Conservation (phyloP, 2,113 vertebrate species). For the Papio anubis region DNA sequence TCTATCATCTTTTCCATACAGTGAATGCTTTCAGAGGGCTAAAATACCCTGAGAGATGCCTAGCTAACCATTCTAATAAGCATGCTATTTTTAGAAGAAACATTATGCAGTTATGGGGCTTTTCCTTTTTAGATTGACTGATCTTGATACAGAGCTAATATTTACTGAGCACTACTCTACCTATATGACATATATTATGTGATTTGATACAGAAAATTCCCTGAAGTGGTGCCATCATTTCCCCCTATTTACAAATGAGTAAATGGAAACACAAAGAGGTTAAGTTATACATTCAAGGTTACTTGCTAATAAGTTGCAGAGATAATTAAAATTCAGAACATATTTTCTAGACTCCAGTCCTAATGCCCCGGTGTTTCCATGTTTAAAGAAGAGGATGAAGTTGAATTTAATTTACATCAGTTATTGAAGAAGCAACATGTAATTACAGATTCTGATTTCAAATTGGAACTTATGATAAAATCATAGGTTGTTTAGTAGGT, state of each 20-base stretch:
- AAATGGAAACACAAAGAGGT: neutral
- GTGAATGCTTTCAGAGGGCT: neutral
- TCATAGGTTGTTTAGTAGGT: neutral
- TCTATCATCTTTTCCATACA: neutral
- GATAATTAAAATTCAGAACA: neutral
- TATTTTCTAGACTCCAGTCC: neutral
- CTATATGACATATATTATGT: neutral
- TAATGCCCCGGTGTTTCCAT: neutral
- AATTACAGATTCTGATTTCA: neutral
- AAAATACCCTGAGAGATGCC: neutral
- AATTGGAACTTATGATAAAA: neutral
- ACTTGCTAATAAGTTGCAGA: neutral
- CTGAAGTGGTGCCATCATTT: neutral
- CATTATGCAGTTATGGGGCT: neutral
- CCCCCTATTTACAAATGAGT: neutral
- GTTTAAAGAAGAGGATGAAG: neutral
- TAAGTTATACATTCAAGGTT: neutral
- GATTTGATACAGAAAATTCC: neutral
- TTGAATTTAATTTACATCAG: neutral
- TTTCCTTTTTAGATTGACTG: neutral
- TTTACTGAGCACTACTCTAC: neutral
- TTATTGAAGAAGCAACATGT: neutral
- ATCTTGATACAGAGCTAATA: neutral
- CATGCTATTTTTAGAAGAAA: slow-evolving; percentile 9
- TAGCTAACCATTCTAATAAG: neutral